Conservation (phyloP, 1,140 invertebrate species). For the Archivesica marissinica region DNA sequence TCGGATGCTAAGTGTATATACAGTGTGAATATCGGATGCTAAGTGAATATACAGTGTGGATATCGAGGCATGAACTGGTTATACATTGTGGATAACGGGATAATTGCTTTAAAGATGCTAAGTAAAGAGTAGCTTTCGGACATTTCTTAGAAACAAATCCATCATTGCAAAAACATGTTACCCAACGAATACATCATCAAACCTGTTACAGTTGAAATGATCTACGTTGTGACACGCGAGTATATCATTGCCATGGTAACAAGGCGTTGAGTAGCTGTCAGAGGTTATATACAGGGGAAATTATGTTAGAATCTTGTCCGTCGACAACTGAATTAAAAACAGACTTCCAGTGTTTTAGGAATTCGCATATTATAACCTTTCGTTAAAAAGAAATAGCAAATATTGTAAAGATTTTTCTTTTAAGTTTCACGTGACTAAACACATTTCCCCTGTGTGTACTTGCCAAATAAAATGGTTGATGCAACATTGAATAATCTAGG, state of each 20-base stretch:
- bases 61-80: too few species aligned
- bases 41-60: too few species aligned
- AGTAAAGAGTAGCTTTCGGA: not conserved
- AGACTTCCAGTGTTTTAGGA: conserved; percentile 1
- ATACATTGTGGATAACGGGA: too few species aligned
- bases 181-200: conserved; percentile 34
- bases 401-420: too few species aligned
- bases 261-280: conserved; percentile 31
- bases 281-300: conserved; percentile 21
- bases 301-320: not conserved
- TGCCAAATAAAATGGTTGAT: too few species aligned
- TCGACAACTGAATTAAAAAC: conserved; percentile 27
- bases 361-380: too few species aligned
- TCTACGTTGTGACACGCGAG: conserved; percentile 52
- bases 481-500: too few species aligned
- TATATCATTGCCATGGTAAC: conserved; percentile 41
- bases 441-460: too few species aligned
- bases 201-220: conserved; percentile 18
- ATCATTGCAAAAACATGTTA: conserved; percentile 20
- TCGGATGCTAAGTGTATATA: too few species aligned
- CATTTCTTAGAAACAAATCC: not conserved
- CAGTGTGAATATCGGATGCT: too few species aligned
- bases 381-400: not conserved
- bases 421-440: too few species aligned
- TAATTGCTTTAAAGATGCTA: not conserved